These are phyloP conservation scores for Cryptocephalus primarius DNA, from an alignment of 2,888 invertebrate species.

Conservation along the genomic window DNA sequence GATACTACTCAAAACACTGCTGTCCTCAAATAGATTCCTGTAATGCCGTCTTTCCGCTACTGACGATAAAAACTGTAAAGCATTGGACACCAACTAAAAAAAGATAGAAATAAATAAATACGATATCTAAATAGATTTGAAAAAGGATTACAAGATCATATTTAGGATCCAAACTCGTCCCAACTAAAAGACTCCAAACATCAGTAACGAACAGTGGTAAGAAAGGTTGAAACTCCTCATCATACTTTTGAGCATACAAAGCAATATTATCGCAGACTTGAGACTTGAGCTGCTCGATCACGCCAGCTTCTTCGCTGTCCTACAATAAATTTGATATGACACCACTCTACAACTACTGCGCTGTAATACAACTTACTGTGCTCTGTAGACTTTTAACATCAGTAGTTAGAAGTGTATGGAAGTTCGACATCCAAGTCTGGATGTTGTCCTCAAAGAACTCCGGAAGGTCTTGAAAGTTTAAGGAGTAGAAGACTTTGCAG, in stretches of 20 bases:
- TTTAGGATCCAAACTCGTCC: conserved; percentile 75
- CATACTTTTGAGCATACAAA: conserved; percentile 94
- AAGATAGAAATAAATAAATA: no score
- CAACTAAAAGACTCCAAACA: conserved; percentile 83
- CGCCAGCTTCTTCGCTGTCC: conserved; percentile 77
- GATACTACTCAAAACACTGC: conserved; percentile 75
- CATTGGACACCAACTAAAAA: conserved; percentile 89
- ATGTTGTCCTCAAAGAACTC: conserved; percentile 99
- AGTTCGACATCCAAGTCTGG: conserved; percentile 87
- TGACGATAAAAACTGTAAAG: conserved; percentile 87
- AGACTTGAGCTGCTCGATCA: conserved; percentile 83
- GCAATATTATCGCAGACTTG: conserved; percentile 94
- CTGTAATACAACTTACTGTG: background rate
- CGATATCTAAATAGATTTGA: background rate
- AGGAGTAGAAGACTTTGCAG: conserved; percentile 91
- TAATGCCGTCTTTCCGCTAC: conserved; percentile 88
- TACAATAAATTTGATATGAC: conserved; percentile 27
- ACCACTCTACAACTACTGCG: background rate
- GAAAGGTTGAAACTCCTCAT: conserved; percentile 89
- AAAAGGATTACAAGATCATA: conserved; percentile 67
- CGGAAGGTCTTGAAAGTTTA: conserved; percentile 95
- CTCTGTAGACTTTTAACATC: conserved; percentile 69
- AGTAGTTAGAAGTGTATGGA: conserved; percentile 67
- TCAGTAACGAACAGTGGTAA: conserved; percentile 88
- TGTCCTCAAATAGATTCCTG: conserved; percentile 79